Base-by-base conservation (phyloP, 2,888 invertebrate species). In the Sepioteuthis lessoniana region DNA sequence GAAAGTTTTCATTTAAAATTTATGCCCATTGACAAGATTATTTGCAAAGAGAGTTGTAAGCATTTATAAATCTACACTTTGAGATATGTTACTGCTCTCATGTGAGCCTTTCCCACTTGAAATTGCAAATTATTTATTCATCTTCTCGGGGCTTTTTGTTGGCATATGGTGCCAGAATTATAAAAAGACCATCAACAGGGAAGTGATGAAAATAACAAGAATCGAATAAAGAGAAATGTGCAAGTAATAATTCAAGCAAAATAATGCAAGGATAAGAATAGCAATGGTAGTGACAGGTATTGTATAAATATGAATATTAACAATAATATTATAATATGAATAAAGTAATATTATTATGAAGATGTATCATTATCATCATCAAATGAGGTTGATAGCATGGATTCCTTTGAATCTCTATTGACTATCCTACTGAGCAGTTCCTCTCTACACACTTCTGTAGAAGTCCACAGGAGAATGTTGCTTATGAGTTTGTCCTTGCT, bases 61-160 rank as follows among this genome's bases (percentile, higher is more conserved):
- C 76, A 76, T 31, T 31, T 76, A n/a, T n/a, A n/a, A 76, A n/a
- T n/a, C 76, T 76, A 76, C 76, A 76, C 16, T n/a, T n/a, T 76
- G n/a, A 8, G 76, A 31, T 76, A 76, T 76, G 16, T 76, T n/a
- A 76, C 31, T 76, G 31, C 76, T 55, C n/a, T 76, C 60, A 3
- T 60, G 28, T 28, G 60, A 60, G 60, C 60, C 28, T 28, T 28
- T 28, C 60, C 60, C 60, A 25, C 60, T 28, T 60, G 8, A 76
- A 76, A 76, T n/a, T 76, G n/a, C 31, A 76, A 76, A 76, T 76
- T 76, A 76, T 76, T 76, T 76, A 76, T 76, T 76, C 31, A 76
- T 76, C 76, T 76, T n/a, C n/a, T 76, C 2, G 19, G n/a, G 76
- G 76, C 13, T 76, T 76, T 76, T 8, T 31, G 8, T 76, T 76